phyloP scores from a whole-genome alignment of 2,113 vertebrate genomes.

The Garra rufa region DNA sequence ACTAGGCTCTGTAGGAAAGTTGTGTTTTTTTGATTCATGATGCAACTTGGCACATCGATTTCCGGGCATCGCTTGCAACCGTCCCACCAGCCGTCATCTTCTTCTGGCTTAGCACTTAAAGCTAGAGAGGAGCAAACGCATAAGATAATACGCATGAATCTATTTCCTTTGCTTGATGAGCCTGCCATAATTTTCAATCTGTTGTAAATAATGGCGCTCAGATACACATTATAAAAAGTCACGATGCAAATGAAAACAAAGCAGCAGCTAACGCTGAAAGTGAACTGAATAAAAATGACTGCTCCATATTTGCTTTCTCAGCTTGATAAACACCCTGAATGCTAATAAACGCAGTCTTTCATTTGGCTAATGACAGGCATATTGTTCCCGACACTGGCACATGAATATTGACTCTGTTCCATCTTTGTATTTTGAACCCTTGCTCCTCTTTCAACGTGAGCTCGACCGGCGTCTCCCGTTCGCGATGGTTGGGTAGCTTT shows the following conservation, averaged over 20 bases:
- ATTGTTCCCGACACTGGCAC: conserved; percentile 35
- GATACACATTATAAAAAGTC: conserved; percentile 38
- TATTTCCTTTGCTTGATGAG: conserved; percentile 18
- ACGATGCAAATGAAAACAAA: conserved; percentile 44
- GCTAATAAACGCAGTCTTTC: conserved; percentile 37
- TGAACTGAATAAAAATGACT: conserved; percentile 39
- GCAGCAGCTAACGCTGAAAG: conserved; percentile 19
- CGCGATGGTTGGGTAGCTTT: conserved; percentile 48
- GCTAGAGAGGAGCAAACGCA: background rate
- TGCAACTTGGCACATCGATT: conserved; percentile 9
- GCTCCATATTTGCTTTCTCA: conserved; percentile 32
- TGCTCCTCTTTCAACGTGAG: conserved; percentile 4
- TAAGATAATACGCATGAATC: background rate
- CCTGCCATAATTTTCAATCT: conserved; percentile 45
- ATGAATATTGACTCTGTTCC: conserved; percentile 45
- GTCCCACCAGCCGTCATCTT: background rate
- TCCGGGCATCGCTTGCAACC: background rate
- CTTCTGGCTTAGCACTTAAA: background rate
- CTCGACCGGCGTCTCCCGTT: conserved; percentile 25
- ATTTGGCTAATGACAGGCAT: conserved; percentile 43
- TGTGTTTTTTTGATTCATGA: conserved; percentile 30
- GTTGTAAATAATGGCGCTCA: conserved; percentile 29
- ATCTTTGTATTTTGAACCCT: conserved; percentile 47
- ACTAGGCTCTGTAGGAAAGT: background rate
- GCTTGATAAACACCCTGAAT: conserved; percentile 49